Evolutionary conservation across 1,140 invertebrate genomes (phyloP), one percentile per base, ranked within the genome.

Genomic region (Solenopsis invicta): DNA sequence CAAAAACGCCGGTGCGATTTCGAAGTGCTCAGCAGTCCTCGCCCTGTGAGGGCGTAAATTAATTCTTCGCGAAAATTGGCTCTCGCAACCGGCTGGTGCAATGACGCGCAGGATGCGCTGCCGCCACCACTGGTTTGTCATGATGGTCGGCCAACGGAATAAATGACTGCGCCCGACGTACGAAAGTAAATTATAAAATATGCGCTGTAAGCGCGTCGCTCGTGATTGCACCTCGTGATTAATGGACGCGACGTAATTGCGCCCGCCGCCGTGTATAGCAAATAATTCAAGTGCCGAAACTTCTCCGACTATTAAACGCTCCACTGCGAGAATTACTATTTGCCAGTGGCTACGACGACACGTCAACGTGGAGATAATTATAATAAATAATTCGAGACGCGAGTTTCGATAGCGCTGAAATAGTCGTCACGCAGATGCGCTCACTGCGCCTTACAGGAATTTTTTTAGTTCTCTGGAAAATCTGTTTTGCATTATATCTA

Each of bases 201-300:
- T 74, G 80, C 80, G 69, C 69, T 59, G 37, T 59, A 59, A 82
- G 80, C 54, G 80, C 52, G 37, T 75, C 69, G 61, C 54, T 34
- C 69, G 80, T 84, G 80, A 75, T 84, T 84, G 80, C 80, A 74
- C 62, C 13, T 45, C 41, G 69, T 84, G 80, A 84, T 84, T 84
- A 84, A 84, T 84, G 69, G 72, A 84, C 80, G 69, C 16, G 12
- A 45, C 80, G 52, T 75, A 84, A 84, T 84, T 84, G 69, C 80
- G 69, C 69, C 45, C 69, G 80, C 54, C 54, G 69, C 56, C 54
- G 54, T 41, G 69, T 84, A 62, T 61, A 84, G 80, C 80, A 75
- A 84, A 84, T 84, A 84, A 84, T 84, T 84, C 80, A 84, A 84
- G 69, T 75, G 80, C 80, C 80, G 69, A 84, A 84, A 84, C 29